phyloP scores from a whole-genome alignment of 2,113 vertebrate species.

The Aspidoscelis tigris region DNA sequence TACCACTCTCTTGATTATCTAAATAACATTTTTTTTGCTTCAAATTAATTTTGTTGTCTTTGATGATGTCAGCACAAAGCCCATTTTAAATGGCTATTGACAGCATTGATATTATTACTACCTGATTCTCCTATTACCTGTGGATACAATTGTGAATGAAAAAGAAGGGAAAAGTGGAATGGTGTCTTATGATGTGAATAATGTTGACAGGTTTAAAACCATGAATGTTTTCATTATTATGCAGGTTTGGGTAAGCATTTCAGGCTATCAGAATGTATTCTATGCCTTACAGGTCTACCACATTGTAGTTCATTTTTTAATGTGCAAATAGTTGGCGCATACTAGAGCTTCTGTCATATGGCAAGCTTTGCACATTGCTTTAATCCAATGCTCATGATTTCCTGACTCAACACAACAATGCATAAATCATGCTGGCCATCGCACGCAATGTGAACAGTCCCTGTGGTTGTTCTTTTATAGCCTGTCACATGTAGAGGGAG shows the following conservation, averaged over 20 bases:
- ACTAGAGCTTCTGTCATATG: constrained; percentile 15
- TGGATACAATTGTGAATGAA: background rate
- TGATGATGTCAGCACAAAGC: background rate
- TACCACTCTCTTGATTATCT: background rate
- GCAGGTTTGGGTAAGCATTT: background rate
- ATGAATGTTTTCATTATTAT: background rate
- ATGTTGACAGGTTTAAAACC: too few relatives aligned
- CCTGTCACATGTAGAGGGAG: constrained; percentile 36
- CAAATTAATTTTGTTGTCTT: background rate
- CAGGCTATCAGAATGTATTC: too few relatives aligned
- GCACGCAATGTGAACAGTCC: constrained; percentile 50
- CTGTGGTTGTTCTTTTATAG: constrained; percentile 1
- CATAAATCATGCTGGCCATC: constrained; percentile 8
- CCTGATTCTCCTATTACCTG: background rate
- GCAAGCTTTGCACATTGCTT: background rate
- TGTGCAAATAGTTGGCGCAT: background rate
- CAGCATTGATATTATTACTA: background rate
- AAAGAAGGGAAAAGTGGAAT: background rate
- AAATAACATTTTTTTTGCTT: background rate
- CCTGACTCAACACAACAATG: constrained; percentile 35
- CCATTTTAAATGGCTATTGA: background rate
- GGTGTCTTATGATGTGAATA: background rate
- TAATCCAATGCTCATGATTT: background rate
- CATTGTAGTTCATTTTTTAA: rapidly evolving
- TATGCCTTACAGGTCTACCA: background rate